Conservation (phyloP, 2,888 invertebrate genomes). For the Sinopyrophorus schimmeli region DNA sequence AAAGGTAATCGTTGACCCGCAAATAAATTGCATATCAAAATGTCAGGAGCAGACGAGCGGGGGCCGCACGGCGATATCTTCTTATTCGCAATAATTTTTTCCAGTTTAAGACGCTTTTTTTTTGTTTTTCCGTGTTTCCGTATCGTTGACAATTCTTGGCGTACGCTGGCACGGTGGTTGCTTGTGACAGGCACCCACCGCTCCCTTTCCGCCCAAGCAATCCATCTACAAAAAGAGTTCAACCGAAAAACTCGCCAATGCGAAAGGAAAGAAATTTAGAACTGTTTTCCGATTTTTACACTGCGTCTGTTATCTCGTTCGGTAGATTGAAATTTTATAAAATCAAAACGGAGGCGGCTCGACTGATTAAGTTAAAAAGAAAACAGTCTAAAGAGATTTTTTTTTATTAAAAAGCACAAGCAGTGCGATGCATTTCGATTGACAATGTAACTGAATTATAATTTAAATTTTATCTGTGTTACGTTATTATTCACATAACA, state of each 20-base stretch:
- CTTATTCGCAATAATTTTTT: conserved; percentile 19
- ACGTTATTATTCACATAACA: no score
- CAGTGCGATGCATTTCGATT: no score
- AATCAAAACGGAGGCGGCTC: no score
- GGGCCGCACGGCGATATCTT: conserved; percentile 15
- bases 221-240: conserved; percentile 26
- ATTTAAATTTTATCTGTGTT: no score
- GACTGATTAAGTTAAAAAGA: no score
- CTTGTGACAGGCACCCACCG: conserved; percentile 24
- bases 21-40: conserved; percentile 27
- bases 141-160: conserved; percentile 25
- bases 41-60: conserved; percentile 27
- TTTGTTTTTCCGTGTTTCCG: conserved; percentile 24
- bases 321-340: no score
- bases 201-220: conserved; percentile 19
- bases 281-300: conserved; percentile 12
- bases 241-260: conserved; percentile 20
- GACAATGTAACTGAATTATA: no score
- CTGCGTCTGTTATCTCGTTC: no score
- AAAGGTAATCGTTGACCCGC: conserved; percentile 20
- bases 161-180: conserved; percentile 21
- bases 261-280: conserved; percentile 27
- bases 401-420: no score
- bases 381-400: no score
- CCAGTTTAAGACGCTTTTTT: conserved; percentile 20